Conservation (phyloP, 2,888 invertebrate genomes). For the Tiphia femorata region DNA sequence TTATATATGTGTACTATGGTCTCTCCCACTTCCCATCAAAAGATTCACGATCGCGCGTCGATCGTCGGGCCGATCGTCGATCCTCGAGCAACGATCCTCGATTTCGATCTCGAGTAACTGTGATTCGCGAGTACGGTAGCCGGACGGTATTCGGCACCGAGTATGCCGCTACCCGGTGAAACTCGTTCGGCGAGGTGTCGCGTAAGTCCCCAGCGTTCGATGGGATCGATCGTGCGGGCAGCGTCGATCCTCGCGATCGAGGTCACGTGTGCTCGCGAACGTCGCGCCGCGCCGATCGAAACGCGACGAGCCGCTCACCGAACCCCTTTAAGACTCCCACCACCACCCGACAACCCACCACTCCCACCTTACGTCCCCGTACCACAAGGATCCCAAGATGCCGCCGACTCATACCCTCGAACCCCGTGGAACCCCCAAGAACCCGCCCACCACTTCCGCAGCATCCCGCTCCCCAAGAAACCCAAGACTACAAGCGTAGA, state of each 20-base stretch:
- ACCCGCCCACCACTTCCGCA: constrained; percentile 3
- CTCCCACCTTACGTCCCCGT: constrained; percentile 22
- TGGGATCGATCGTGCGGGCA: constrained; percentile 8
- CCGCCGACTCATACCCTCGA: constrained; percentile 9
- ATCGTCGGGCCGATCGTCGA: constrained; percentile 41
- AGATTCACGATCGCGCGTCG: constrained; percentile 43
- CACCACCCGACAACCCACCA: constrained; percentile 25
- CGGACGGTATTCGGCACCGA: neutral
- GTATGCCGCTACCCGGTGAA: neutral
- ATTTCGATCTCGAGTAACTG: constrained; percentile 10
- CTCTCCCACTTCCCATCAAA: constrained; percentile 68
- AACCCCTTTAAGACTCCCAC: neutral
- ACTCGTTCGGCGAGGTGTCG: neutral
- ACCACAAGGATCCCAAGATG: constrained; percentile 17
- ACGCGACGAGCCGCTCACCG: constrained; percentile 23
- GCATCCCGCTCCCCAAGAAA: constrained; percentile 1
- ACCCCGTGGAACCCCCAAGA: neutral
- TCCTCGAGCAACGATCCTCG: constrained; percentile 20
- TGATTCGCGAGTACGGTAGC: too few species aligned
- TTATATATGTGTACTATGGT: constrained; percentile 70
- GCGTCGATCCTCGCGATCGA: constrained; percentile 13
- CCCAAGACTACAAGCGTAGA: constrained; percentile 62
- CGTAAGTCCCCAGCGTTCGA: neutral
- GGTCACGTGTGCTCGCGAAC: constrained; percentile 29
- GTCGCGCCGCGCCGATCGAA: constrained; percentile 15